A percentile compares a stretch with the other conserved stretches of the same genome.
phyloP scores from a whole-genome alignment of 1,140 invertebrate genomes.

The Sarcophaga bullata region DNA sequence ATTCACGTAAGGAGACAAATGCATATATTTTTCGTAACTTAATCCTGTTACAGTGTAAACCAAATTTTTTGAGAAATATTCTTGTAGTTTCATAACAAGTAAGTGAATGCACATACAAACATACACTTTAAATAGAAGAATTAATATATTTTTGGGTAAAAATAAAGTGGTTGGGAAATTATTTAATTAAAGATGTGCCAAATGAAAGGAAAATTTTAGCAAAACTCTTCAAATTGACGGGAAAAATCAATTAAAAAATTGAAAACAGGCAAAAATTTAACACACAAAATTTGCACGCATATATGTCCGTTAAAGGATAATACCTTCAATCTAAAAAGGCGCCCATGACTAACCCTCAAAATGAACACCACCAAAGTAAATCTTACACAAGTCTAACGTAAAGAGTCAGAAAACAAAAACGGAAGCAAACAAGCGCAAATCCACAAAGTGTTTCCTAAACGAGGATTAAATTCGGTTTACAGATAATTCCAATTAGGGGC shows the following conservation, averaged over 20 bases:
- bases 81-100: not conserved
- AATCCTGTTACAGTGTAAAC: constrained; percentile 43
- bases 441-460: constrained; percentile 65
- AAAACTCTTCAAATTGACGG: constrained; percentile 35
- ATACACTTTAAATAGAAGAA: not conserved
- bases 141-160: constrained; percentile 37
- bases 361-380: constrained; percentile 46
- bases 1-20: not conserved
- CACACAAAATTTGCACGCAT: constrained; percentile 14
- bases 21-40: constrained; percentile 33
- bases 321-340: not conserved
- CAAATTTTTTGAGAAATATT: not conserved
- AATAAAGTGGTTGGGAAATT: constrained; percentile 59
- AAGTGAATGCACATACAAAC: constrained; percentile 34
- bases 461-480: constrained; percentile 64
- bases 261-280: not conserved
- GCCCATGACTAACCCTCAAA: not conserved
- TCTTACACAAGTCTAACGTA: constrained; percentile 4
- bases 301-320: constrained; percentile 36
- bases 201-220: not conserved
- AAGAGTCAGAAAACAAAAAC: not conserved
- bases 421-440: constrained; percentile 50
- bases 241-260: constrained; percentile 36
- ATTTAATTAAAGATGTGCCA: constrained; percentile 59
- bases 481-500: constrained; percentile 64